Base-by-base conservation (phyloP, 1,140 invertebrate genomes). In the Drosophila pallidifrons region DNA sequence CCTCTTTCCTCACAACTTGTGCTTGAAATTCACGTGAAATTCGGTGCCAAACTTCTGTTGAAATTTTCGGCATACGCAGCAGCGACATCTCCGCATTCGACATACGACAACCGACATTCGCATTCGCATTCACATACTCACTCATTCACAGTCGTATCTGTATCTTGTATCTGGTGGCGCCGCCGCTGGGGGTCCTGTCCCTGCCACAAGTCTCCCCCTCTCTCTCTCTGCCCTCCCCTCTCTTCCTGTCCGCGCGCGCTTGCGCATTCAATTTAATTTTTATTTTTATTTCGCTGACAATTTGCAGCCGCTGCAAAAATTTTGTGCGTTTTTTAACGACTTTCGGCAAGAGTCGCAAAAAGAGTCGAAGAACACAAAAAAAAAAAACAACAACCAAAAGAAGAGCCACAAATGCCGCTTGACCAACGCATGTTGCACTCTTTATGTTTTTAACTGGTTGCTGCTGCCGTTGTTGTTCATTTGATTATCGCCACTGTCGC, bases 401-500 rank as follows among this genome's bases (percentile, higher is more conserved):
- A 30, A 52, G 47, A 67, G 20, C 3, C 10, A 45, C 15, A 60
- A 65, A 71, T 66, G 68, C 68, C 74, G 74, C 68, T 71, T 76
- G 60, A 20, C 54, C 74, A 65, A 72, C 81, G 82, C 82, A 86
- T 85, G 82, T 82, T 87, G 81, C 81, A 83, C 66, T 76, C 52
- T 58, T 77, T 41, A 4, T 7, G 20, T 63, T 11, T 73, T 51
- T 43, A 63, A 77, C 75, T 65, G 67, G 63, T 52, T 76, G 51
- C 68, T 82, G 63, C 58, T 49, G 57, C 8, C 61, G 16, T 51
- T 83, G 82, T 87, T 75, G 82, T 85, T 88, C 83, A 88, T 88
- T 88, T 88, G 83, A 88, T 88, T 88, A 88, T 88, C 83, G 81
- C 83, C 83, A 88, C 83, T 88, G 82, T 87, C 82, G 80, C 76